Evolutionary conservation across 2,888 invertebrate species (phyloP), one percentile per base, ranked within the genome.

Genomic region (Nipponacmea schrenckii): DNA sequence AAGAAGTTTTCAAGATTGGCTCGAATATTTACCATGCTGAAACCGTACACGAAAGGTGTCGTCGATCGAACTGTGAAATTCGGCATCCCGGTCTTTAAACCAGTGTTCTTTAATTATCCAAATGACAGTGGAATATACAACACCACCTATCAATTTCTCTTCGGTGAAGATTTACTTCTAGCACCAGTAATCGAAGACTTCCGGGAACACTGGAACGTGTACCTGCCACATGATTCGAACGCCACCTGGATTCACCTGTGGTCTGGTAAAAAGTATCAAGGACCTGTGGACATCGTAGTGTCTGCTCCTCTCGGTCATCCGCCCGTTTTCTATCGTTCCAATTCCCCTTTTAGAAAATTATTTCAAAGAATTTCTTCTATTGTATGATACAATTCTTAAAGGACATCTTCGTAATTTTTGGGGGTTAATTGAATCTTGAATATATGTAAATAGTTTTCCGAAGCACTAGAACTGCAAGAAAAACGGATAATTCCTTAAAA

Each of bases 141-240:
- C 20, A 68, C 82, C 27, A 75, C 77, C 17, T 83, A 84, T 70
- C 83, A 86, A 72, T 87, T 84, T 71, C 80, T 87, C 81, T 85
- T 77, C 65, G 87, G 87, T 1, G 27, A 73, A 0, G 85, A 86
- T 50, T 70, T 87, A 17, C 73, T 87, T 4, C 83, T 86, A 0
- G 86, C 87, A 0, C 86, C 87, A 0, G 84, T 86, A 8, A 73
- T 82, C 8, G 45, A 73, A 45, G 65, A 79, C 12, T 79, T 78
- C 24, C 79, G 77, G 0, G 71, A 70, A 2, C 62, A 64, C 14
- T 76, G 79, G 81, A 74, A 73, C 7, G 81, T 84, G 2, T 85
- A 83, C 64, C 77, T 87, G 1, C 86, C 86, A 0, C 24, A 67
- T 14, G 80, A 75, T 27, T 39, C 69, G 20, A 24, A 20, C 2